phyloP scores from a whole-genome alignment of 2,888 invertebrate genomes.

The Nomada lathburiana region DNA sequence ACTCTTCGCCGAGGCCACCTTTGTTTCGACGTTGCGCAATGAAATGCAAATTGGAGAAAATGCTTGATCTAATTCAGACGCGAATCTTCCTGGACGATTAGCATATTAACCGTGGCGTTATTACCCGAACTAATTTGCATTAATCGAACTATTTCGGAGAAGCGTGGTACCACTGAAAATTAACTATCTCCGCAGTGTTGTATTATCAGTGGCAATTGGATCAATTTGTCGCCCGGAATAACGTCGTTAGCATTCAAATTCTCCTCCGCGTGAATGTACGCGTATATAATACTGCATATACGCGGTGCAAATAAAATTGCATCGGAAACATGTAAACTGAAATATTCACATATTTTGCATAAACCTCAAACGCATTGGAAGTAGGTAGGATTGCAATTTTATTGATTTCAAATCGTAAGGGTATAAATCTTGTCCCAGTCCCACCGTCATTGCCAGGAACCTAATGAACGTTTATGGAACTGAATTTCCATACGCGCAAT shows the following conservation, averaged over 20 bases:
- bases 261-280: background rate
- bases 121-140: slow-evolving; percentile 19
- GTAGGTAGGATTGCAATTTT: slow-evolving; percentile 4
- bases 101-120: background rate
- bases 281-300: background rate
- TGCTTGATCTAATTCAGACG: slow-evolving; percentile 59
- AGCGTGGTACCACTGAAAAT: slow-evolving; percentile 14
- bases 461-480: too few relatives aligned
- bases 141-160: slow-evolving; percentile 43
- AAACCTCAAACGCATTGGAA: background rate
- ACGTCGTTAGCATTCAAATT: background rate
- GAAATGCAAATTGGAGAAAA: slow-evolving; percentile 32
- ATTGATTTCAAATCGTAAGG: background rate
- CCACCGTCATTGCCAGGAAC: too few relatives aligned
- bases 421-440: background rate
- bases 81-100: slow-evolving; percentile 31
- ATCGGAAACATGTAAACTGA: background rate
- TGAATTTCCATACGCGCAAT: too few relatives aligned
- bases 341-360: background rate
- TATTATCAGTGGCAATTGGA: slow-evolving; percentile 17
- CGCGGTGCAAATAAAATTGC: too few relatives aligned
- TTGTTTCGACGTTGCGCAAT: slow-evolving; percentile 45
- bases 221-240: slow-evolving; percentile 45
- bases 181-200: background rate
- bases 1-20: slow-evolving; percentile 38